Evolutionary conservation across 2,113 vertebrate species (phyloP).

Genomic region (Seriola dumerili): DNA sequence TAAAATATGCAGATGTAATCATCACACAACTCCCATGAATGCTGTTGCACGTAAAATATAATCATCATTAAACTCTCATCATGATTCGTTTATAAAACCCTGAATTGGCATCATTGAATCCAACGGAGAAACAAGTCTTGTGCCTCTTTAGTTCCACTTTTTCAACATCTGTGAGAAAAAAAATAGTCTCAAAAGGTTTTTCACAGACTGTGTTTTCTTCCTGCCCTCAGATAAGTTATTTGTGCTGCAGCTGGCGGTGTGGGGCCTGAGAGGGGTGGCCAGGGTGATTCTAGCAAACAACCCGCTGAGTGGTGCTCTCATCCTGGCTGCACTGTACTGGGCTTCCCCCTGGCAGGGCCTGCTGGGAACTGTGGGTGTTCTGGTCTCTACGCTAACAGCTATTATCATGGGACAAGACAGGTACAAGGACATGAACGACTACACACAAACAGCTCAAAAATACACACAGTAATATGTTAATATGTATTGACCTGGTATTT

Average conservation of each 20-base stretch:
- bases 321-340: conserved; percentile 78
- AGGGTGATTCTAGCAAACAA: conserved; percentile 84
- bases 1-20: conserved; percentile 41
- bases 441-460: not conserved
- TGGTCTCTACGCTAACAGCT: conserved; percentile 82
- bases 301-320: conserved; percentile 82
- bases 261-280: conserved; percentile 79
- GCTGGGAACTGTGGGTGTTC: conserved; percentile 79
- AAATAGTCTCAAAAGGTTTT: not conserved
- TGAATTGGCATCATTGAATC: not conserved
- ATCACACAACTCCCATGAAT: conserved; percentile 34
- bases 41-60: conserved; percentile 4
- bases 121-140: not conserved
- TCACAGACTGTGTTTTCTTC: not conserved
- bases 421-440: conserved; percentile 45
- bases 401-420: conserved; percentile 79
- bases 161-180: not conserved
- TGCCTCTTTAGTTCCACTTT: not conserved
- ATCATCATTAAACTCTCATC: conserved; percentile 38
- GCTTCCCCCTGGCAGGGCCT: conserved; percentile 82
- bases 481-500: not conserved
- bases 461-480: not conserved
- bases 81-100: conserved; percentile 4
- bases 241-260: conserved; percentile 79
- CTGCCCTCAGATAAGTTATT: conserved; percentile 75